Percentiles rank a stretch among this genome's conserved stretches.
Conservation (phyloP, 2,797 vertebrate genomes). For the Melanotaenia maccullochi region DNA sequence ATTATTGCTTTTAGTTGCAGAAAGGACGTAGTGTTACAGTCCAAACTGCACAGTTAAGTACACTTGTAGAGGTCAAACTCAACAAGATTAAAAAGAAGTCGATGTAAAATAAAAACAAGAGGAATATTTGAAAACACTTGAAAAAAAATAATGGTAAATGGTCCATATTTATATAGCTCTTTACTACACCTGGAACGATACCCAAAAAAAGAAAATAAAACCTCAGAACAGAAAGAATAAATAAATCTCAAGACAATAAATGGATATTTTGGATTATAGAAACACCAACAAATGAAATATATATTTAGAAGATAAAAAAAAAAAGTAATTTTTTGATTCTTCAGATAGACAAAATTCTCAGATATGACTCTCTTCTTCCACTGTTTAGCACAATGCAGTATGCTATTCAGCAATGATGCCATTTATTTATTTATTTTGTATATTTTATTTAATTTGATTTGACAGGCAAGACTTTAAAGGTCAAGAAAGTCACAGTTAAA, state of each 20-base stretch:
- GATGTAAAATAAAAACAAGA: no score
- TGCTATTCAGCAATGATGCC: conserved; percentile 4
- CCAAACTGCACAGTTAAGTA: no score
- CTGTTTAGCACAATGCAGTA: conserved; percentile 3
- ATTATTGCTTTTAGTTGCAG: no score
- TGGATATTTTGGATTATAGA: neutral
- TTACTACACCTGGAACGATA: no score
- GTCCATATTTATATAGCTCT: no score
- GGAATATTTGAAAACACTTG: neutral
- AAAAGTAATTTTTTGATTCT: neutral
- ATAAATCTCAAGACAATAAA: no score
- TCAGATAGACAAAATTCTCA: neutral
- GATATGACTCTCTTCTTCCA: neutral
- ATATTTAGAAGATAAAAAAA: neutral
- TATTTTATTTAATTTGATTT: conserved; percentile 24
- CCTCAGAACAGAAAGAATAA: neutral
- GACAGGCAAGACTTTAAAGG: conserved; percentile 47
- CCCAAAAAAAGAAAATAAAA: neutral
- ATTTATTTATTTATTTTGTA: conserved; percentile 15
- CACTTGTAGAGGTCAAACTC: no score
- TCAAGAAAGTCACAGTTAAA: conserved; percentile 43
- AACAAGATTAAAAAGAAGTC: no score
- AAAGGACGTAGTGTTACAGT: no score
- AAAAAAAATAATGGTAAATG: neutral
- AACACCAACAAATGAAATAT: neutral